Evolutionary conservation across 2,888 invertebrate genomes (phyloP).

Genomic region (Amblyteles armatorius): DNA sequence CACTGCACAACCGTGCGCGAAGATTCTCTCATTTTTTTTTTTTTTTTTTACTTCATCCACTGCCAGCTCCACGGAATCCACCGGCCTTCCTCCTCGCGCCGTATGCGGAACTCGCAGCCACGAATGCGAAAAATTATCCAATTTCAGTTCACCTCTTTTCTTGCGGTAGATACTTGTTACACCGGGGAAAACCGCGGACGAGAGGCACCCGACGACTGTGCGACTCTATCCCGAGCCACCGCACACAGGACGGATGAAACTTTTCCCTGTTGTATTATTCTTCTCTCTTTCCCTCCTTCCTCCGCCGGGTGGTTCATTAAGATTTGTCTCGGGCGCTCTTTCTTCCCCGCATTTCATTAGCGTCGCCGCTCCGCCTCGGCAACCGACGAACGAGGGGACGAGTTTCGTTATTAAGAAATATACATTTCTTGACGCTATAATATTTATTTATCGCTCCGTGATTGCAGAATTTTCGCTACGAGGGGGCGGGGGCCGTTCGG

Average conservation of each 20-base stretch:
- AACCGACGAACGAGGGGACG: conserved; percentile 14
- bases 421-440: conserved; percentile 25
- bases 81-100: conserved; percentile 10
- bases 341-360: conserved; percentile 50
- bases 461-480: conserved; percentile 45
- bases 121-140: conserved; percentile 69
- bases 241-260: conserved; percentile 4
- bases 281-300: neutral
- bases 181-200: conserved; percentile 25
- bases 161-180: conserved; percentile 49
- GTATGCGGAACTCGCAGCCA: conserved; percentile 34
- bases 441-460: conserved; percentile 58
- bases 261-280: conserved; percentile 33
- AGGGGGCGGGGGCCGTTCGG: neutral
- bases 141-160: conserved; percentile 59
- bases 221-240: neutral
- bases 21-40: conserved; percentile 27
- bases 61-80: neutral
- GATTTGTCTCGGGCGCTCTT: conserved; percentile 42
- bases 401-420: conserved; percentile 56
- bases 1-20: neutral
- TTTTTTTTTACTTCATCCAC: conserved; percentile 7
- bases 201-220: neutral
- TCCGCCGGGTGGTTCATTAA: conserved; percentile 47
- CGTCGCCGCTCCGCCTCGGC: neutral